phyloP scores from a whole-genome alignment of 2,888 invertebrate genomes.

The Auanema sp. region DNA sequence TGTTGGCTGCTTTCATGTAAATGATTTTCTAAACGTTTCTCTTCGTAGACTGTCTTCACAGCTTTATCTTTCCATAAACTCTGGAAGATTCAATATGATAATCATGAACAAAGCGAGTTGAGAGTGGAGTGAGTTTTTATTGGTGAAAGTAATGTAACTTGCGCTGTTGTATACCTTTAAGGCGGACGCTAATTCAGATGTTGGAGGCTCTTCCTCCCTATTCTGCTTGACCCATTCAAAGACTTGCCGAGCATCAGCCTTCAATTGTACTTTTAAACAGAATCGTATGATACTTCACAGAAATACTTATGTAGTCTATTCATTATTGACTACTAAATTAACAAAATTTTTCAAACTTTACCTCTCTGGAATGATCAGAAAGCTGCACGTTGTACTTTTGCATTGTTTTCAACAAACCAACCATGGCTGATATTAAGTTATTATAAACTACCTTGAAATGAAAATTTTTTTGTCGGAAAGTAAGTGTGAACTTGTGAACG shows the following conservation, averaged over 20 bases:
- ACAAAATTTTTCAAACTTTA: conserved; percentile 8
- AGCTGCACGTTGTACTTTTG: conserved; percentile 43
- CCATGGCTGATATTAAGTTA: conserved; percentile 59
- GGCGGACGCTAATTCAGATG: conserved; percentile 45
- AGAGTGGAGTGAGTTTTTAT: not conserved
- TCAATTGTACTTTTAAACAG: conserved; percentile 19
- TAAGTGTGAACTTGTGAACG: not conserved
- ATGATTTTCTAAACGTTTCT: conserved; percentile 45
- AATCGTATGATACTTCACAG: not conserved
- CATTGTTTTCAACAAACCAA: conserved; percentile 51
- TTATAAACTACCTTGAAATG: conserved; percentile 49
- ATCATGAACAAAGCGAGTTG: conserved; percentile 1
- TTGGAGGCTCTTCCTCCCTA: conserved; percentile 49
- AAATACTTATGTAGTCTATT: not conserved
- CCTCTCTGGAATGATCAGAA: conserved; percentile 40
- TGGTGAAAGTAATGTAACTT: not conserved
- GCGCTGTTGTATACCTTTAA: conserved; percentile 25
- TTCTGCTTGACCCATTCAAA: conserved; percentile 45
- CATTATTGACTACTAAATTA: not conserved
- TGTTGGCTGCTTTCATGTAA: conserved; percentile 56
- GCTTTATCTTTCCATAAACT: conserved; percentile 38
- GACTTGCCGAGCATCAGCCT: conserved; percentile 51
- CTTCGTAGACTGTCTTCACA: conserved; percentile 32
- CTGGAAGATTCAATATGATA: conserved; percentile 18
- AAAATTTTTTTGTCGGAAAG: not conserved